Percentiles rank a stretch among this genome's conserved stretches.
Conservation (phyloP, 1,140 invertebrate species). For the Bombus difficillimus region DNA sequence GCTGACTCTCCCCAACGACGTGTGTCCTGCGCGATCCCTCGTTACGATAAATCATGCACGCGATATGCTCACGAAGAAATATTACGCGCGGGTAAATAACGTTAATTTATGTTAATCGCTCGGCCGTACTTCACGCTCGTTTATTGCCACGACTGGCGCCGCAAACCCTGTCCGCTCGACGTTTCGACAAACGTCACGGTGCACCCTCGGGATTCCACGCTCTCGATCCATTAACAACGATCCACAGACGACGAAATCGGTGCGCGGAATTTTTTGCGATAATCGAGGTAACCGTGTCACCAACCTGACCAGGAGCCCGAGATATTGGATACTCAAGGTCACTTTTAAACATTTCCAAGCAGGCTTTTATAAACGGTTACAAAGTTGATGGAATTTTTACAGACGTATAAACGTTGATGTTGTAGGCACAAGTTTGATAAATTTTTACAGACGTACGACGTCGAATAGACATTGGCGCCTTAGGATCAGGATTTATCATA, state of each 20-base stretch:
- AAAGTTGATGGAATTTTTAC: no score
- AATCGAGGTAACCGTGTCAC: neutral
- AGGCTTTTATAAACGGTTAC: no score
- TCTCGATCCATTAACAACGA: neutral
- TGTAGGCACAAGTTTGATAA: no score
- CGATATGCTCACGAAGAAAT: conserved; percentile 40
- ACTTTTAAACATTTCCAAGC: no score
- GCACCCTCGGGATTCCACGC: neutral
- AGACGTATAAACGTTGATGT: no score
- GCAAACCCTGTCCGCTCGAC: conserved; percentile 23
- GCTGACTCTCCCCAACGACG: conserved; percentile 9
- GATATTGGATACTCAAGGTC: no score
- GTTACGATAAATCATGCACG: conserved; percentile 54
- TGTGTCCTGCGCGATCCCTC: conserved; percentile 36
- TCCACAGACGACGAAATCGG: no score
- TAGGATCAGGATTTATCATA: no score
- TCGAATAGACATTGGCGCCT: neutral
- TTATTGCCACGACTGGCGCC: conserved; percentile 32
- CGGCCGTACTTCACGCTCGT: conserved; percentile 39
- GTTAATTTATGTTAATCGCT: conserved; percentile 54
- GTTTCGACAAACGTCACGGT: conserved; percentile 21
- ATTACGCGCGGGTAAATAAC: conserved; percentile 51
- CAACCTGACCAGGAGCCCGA: no score
- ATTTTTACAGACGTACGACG: neutral
- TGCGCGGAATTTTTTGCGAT: no score